Evolutionary conservation across 2,888 invertebrate species (phyloP).

Genomic region (Calameuta idolon): DNA sequence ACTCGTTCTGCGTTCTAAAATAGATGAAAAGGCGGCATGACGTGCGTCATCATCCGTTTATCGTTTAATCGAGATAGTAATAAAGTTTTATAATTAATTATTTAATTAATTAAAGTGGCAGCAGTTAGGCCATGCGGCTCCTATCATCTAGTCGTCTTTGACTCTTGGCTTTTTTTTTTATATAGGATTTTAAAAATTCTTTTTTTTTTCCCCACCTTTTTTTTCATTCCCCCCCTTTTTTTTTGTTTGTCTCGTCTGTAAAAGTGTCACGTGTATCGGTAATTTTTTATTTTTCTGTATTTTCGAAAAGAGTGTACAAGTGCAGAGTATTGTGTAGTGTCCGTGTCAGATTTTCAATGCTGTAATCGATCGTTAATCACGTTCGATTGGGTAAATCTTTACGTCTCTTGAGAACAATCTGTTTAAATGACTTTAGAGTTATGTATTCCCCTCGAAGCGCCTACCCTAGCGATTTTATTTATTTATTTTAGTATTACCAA

Average conservation of each 20-base stretch:
- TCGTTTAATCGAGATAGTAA: constrained; percentile 58
- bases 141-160: constrained; percentile 64
- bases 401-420: constrained; percentile 56
- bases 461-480: constrained; percentile 60
- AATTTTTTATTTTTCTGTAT: constrained; percentile 31
- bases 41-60: constrained; percentile 40
- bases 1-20: constrained; percentile 60
- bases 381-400: constrained; percentile 55
- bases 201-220: constrained; percentile 3
- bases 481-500: constrained; percentile 32
- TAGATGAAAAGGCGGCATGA: constrained; percentile 60
- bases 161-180: constrained; percentile 60
- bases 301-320: too few relatives aligned
- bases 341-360: too few relatives aligned
- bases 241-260: constrained; percentile 18
- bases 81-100: constrained; percentile 60
- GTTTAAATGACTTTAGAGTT: constrained; percentile 58
- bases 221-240: constrained; percentile 7
- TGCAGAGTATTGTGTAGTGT: too few relatives aligned
- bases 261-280: constrained; percentile 26
- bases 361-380: too few relatives aligned
- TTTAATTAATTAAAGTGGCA: constrained; percentile 64
- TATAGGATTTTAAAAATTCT: constrained; percentile 56
- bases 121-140: constrained; percentile 67
- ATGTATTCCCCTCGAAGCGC: constrained; percentile 55